Conservation (phyloP, 2,888 invertebrate genomes). For the Baronia brevicornis region DNA sequence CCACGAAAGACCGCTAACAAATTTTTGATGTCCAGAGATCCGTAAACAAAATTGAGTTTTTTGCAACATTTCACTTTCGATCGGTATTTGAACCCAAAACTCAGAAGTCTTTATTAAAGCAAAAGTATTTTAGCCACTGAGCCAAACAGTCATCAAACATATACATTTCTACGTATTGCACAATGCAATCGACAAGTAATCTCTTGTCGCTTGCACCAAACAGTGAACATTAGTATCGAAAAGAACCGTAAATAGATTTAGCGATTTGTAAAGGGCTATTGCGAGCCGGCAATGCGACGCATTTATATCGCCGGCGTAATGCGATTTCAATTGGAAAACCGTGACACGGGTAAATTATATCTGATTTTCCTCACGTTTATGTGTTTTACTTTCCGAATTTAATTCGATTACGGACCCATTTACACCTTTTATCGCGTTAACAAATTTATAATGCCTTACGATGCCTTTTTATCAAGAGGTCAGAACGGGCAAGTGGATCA, state of each 20-base stretch:
- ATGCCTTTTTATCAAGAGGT: no score
- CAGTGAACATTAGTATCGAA: conserved; percentile 17
- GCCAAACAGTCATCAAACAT: neutral
- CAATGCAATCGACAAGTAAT: neutral
- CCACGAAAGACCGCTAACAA: no score
- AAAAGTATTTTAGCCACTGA: neutral
- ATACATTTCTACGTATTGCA: neutral
- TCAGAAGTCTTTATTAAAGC: no score
- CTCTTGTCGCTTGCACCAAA: conserved; percentile 4
- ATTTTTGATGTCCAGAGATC: no score
- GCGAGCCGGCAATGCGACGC: conserved; percentile 6
- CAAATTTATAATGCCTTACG: no score
- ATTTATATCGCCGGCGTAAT: conserved; percentile 17
- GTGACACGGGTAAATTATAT: conserved; percentile 9
- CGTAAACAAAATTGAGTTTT: no score
- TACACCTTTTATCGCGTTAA: conserved; percentile 5
- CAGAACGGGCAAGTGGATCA: conserved; percentile 1
- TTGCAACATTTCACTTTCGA: no score
- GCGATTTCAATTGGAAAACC: conserved; percentile 18
- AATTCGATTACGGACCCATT: conserved; percentile 6
- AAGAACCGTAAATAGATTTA: conserved; percentile 26
- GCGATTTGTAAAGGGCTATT: conserved; percentile 22
- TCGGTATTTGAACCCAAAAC: no score
- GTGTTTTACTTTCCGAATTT: conserved; percentile 12
- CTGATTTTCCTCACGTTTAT: conserved; percentile 12